These are phyloP conservation scores for Microctenopoma lineatum DNA, from an alignment of 2,797 vertebrate genomes.

Conservation along the genomic window DNA sequence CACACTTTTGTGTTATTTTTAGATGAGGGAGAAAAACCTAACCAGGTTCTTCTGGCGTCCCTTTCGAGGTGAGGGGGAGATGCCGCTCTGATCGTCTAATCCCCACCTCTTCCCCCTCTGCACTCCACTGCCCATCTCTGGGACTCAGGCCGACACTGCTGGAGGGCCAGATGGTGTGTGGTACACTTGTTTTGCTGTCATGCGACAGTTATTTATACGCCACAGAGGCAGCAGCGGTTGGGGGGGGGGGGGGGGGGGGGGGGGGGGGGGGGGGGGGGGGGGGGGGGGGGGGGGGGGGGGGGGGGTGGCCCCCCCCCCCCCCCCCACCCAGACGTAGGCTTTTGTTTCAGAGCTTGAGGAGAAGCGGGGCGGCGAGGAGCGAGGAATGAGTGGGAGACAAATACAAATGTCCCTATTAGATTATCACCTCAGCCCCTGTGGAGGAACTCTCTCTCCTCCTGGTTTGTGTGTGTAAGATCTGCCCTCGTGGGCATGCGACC, in stretches of 20 bases:
- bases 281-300: no score
- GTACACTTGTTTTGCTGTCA: conserved; percentile 78
- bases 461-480: conserved; percentile 35
- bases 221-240: conserved; percentile 53
- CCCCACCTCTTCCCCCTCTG: conserved; percentile 15
- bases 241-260: no score
- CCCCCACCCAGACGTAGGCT: conserved; percentile 49
- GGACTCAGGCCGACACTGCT: conserved; percentile 58
- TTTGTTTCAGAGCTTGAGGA: conserved; percentile 62
- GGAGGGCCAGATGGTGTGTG: conserved; percentile 79
- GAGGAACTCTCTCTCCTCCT: conserved; percentile 61
- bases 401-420: conserved; percentile 80
- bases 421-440: conserved; percentile 68
- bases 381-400: conserved; percentile 50
- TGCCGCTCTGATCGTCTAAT: conserved; percentile 44
- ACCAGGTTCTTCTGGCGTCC: conserved; percentile 4
- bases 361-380: conserved; percentile 42
- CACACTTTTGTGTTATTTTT: conserved; percentile 36
- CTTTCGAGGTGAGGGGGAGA: conserved; percentile 34
- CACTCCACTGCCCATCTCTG: conserved; percentile 49
- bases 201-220: conserved; percentile 78
- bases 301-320: no score
- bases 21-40: conserved; percentile 8
- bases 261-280: no score
- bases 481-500: conserved; percentile 36